Percentiles rank a stretch among this genome's conserved stretches.
Conservation (phyloP, 2,888 invertebrate genomes). For the Pteria penguin region DNA sequence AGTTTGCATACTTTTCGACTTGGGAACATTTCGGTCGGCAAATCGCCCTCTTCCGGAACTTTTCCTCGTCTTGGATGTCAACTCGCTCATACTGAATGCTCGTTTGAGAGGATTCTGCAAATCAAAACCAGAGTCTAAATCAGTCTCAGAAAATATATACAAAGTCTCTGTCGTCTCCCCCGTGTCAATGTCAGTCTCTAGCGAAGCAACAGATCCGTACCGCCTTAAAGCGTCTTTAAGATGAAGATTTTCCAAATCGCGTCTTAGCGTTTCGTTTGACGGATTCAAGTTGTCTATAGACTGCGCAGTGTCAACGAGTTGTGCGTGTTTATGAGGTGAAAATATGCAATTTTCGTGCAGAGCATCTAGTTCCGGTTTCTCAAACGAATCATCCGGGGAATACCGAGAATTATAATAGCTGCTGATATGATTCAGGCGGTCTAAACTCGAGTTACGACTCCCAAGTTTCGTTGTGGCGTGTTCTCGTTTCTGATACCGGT, state of each 20-base stretch:
- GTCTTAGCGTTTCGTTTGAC: neutral
- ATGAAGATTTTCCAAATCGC: neutral
- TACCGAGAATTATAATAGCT: constrained; percentile 35
- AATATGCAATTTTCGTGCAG: constrained; percentile 73
- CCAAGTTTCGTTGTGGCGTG: constrained; percentile 16
- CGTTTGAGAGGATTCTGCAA: constrained; percentile 70
- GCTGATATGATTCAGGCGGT: constrained; percentile 36
- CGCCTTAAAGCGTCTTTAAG: constrained; percentile 55
- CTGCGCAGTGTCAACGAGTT: constrained; percentile 65
- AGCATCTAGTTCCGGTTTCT: constrained; percentile 58
- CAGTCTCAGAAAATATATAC: constrained; percentile 63
- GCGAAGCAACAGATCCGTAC: constrained; percentile 65
- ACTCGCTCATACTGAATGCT: constrained; percentile 73
- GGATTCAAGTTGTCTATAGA: constrained; percentile 69
- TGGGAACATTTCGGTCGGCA: constrained; percentile 68
- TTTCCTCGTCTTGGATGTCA: constrained; percentile 58
- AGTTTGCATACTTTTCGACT: constrained; percentile 73
- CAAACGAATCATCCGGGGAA: constrained; percentile 54
- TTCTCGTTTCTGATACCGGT: constrained; percentile 34
- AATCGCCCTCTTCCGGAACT: constrained; percentile 68
- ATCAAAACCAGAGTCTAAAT: constrained; percentile 66
- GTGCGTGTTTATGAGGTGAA: constrained; percentile 65
- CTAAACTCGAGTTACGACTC: constrained; percentile 46
- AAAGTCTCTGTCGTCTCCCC: constrained; percentile 54
- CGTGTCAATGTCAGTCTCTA: constrained; percentile 74